Conservation (phyloP, 1,140 invertebrate genomes). For the Diorhabda carinulata region DNA sequence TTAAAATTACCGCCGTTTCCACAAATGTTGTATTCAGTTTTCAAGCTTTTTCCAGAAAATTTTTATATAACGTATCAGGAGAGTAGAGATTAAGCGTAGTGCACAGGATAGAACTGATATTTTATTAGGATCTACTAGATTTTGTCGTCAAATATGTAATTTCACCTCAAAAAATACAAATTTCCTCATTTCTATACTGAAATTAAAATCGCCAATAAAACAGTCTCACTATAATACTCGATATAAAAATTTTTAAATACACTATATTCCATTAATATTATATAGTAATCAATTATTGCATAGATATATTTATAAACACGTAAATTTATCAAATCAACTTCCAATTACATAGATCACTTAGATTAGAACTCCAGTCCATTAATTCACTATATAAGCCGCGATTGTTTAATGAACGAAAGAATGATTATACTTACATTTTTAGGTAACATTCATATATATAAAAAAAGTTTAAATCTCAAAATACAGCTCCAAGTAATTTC, state of each 20-base stretch:
- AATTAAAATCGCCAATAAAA: conserved; percentile 3
- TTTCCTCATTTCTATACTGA: conserved; percentile 14
- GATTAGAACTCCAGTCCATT: neutral
- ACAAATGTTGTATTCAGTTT: conserved; percentile 41
- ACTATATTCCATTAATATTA: neutral
- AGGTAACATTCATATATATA: neutral
- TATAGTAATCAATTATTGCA: neutral
- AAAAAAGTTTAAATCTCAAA: neutral
- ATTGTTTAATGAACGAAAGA: neutral
- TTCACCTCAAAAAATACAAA: conserved; percentile 15
- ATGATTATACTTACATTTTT: conserved; percentile 5
- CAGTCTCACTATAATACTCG: neutral
- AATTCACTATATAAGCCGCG: neutral
- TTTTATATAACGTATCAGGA: conserved; percentile 49
- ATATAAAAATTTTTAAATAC: conserved; percentile 11
- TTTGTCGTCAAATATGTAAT: conserved; percentile 21
- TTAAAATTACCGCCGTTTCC: conserved; percentile 41
- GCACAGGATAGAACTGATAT: conserved; percentile 13
- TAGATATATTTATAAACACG: neutral
- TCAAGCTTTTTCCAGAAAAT: conserved; percentile 48
- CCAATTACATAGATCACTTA: neutral
- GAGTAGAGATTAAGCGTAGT: conserved; percentile 22
- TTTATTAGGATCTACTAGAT: conserved; percentile 9
- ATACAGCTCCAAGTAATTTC: conserved; percentile 1
- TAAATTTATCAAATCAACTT: neutral